Percentiles rank a stretch among this genome's conserved stretches.
Evolutionary conservation across 2,888 invertebrate genomes (phyloP).

Genomic region (Drosophila prolongata): DNA sequence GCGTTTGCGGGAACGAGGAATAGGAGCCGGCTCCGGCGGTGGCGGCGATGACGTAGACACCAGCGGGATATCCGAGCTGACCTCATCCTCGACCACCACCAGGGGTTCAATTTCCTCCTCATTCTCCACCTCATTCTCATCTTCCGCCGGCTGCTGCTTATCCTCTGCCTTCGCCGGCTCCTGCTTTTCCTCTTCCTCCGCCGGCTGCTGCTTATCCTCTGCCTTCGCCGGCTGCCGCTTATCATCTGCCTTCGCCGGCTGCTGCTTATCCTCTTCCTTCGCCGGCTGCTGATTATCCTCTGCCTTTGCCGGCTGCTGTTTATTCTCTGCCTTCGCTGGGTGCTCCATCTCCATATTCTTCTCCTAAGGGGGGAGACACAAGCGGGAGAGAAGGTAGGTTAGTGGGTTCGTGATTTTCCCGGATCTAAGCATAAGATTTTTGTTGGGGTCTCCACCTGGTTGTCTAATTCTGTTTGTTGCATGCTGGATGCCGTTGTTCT

Average conservation of each 20-base stretch:
- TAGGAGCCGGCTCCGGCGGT: too few relatives aligned
- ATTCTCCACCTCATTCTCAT: background rate
- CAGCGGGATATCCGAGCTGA: background rate
- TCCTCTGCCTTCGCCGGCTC: background rate
- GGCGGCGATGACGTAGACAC: background rate
- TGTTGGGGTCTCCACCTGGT: constrained; percentile 44
- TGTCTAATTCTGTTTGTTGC: constrained; percentile 30
- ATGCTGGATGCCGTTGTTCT: constrained; percentile 2
- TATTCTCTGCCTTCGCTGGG: background rate
- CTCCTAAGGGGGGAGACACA: constrained; percentile 16
- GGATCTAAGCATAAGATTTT: constrained; percentile 30
- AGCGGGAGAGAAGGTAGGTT: constrained; percentile 17
- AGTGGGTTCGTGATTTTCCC: constrained; percentile 6
- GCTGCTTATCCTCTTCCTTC: background rate
- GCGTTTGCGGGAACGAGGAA: background rate
- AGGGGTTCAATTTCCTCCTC: background rate
- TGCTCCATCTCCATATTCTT: background rate
- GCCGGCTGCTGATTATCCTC: background rate
- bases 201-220: background rate
- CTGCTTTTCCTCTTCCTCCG: background rate
- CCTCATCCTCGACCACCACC: background rate
- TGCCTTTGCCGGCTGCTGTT: background rate
- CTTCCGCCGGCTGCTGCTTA: background rate
- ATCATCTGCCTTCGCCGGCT: background rate
- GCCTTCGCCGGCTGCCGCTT: background rate